A percentile compares a stretch with the other conserved stretches of the same genome.
phyloP scores from a whole-genome alignment of 2,888 invertebrate genomes.

The Holacanthella duospinosa region DNA sequence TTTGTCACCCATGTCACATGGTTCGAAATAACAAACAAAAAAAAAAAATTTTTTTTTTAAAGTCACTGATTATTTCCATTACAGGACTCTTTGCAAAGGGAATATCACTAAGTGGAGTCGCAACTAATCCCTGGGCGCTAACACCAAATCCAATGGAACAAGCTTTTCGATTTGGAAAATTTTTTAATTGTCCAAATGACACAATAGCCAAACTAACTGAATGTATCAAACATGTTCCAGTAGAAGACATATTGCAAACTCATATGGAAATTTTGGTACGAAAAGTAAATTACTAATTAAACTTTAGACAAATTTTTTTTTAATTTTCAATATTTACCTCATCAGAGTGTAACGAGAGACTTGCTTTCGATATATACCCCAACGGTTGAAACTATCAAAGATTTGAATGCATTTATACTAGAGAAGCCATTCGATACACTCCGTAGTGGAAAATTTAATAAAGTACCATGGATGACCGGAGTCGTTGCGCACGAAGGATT shows the following conservation, averaged over 20 bases:
- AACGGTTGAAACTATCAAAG: conserved; percentile 23
- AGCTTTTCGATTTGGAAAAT: conserved; percentile 24
- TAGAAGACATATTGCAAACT: conserved; percentile 12
- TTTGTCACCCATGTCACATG: conserved; percentile 25
- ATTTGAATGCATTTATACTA: conserved; percentile 27
- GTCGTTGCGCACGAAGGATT: conserved; percentile 28
- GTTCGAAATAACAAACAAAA: no score
- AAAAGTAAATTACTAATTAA: not conserved
- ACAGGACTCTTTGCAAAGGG: conserved; percentile 17
- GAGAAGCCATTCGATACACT: conserved; percentile 25
- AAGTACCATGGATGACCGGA: conserved; percentile 30
- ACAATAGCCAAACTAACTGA: conserved; percentile 24
- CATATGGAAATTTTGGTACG: conserved; percentile 24
- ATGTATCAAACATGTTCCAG: conserved; percentile 23
- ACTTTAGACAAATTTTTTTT: not conserved
- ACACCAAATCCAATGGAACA: conserved; percentile 21
- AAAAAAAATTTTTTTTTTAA: not conserved
- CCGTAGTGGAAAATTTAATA: conserved; percentile 19
- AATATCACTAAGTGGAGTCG: conserved; percentile 24
- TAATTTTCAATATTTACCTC: not conserved
- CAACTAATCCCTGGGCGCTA: conserved; percentile 20
- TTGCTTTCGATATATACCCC: conserved; percentile 26
- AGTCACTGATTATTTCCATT: not conserved
- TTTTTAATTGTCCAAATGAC: conserved; percentile 24
- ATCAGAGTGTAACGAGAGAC: conserved; percentile 14